These are phyloP conservation scores for Amphimallon solstitiale DNA, from an alignment of 2,888 invertebrate genomes.

Conservation along the genomic window DNA sequence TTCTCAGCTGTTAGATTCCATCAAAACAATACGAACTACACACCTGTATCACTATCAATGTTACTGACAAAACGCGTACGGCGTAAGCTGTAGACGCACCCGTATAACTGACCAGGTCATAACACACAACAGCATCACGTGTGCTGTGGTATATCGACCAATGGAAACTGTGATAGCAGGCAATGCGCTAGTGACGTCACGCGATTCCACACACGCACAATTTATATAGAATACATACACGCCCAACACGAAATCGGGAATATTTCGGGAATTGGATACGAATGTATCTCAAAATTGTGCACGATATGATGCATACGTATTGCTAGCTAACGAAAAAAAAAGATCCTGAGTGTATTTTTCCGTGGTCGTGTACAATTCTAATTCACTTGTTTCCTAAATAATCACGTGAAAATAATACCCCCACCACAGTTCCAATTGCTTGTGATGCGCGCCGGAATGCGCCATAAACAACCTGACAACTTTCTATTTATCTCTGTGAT, in stretches of 20 bases:
- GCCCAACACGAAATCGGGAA: no score
- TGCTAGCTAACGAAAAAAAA: not conserved
- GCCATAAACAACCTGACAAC: constrained; percentile 8
- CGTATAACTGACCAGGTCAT: constrained; percentile 52
- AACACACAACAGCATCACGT: constrained; percentile 50
- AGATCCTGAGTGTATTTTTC: not conserved
- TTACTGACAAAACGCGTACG: constrained; percentile 9
- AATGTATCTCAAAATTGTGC: not conserved
- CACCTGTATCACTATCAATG: constrained; percentile 9
- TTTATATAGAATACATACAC: no score
- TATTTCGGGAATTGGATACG: no score
- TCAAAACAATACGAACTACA: not conserved
- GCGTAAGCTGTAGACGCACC: constrained; percentile 59
- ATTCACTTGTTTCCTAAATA: constrained; percentile 4
- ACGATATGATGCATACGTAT: not conserved
- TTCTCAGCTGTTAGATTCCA: constrained; percentile 22
- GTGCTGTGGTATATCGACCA: constrained; percentile 63
- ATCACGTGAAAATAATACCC: constrained; percentile 22
- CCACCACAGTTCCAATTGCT: constrained; percentile 18
- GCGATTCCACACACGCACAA: constrained; percentile 40
- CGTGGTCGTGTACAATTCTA: not conserved
- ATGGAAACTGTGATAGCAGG: constrained; percentile 57
- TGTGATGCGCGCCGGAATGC: constrained; percentile 24
- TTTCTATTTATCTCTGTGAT: constrained; percentile 25
- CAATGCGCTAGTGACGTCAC: constrained; percentile 63